Base-by-base conservation (phyloP, 2,888 invertebrate genomes). In the Isotomurus palustris region DNA sequence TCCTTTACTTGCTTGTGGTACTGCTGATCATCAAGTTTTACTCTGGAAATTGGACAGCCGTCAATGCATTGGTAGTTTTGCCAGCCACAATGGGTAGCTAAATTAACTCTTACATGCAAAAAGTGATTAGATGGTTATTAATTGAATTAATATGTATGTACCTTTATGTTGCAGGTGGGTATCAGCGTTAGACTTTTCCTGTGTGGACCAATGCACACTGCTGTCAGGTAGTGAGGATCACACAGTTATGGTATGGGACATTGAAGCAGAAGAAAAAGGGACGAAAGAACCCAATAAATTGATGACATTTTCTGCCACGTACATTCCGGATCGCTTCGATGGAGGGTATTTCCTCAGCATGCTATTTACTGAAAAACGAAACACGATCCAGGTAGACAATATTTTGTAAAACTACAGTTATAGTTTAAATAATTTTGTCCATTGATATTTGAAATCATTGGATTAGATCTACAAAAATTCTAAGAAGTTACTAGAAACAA, bases 151-250 rank as follows among this genome's bases (percentile, higher is more conserved):
- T 4, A 32, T 3, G 25, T n/a, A 24, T 50, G 28, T 19, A 5
- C 41, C 6, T 36, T 56, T 25, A 1, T 51, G 12, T 8, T 50
- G 2, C 43, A 64, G 64, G 2, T 66, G 66, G 66, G 62, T 66
- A 2, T 60, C 66, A 2, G 59, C 65, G 17, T 45, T 69, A 14
- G 63, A 64, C 41, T 69, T 69, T 52, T 68, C 66, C 4, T 51
- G 49, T 12, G 64, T 66, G 8, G 69, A 69, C 35, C 17, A 54
- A 1, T 64, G 56, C 28, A 56, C 60, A 1, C 55, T 69, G 19
- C 55, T 69, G 3, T 63, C 66, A n/a, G 67, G 66, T n/a, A 64
- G 64, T 49, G 67, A 66, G 40, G 69, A 69, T 59, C 61, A 62
- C 12, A 63, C 65, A 19, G 66, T 67, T 1, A 69, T 66, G 65